Evolutionary conservation across 2,113 vertebrate genomes (phyloP), one percentile per base, ranked within the genome.

Genomic region (Progne subis): DNA sequence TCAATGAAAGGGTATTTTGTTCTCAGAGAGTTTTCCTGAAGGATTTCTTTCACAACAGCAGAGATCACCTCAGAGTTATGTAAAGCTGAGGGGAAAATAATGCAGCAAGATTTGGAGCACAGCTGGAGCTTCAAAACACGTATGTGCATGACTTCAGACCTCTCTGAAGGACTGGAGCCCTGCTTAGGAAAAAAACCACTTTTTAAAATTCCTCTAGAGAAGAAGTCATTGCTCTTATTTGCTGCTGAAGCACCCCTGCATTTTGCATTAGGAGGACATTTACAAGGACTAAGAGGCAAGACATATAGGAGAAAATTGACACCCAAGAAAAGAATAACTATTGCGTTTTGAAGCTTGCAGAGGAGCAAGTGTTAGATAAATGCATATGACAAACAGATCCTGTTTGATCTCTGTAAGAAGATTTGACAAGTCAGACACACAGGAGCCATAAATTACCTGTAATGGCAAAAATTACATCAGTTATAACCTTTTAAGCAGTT

Each of bases 401-500:
- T 47, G 49, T 97, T 97, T 97, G 94, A 96, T 97, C 84, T 91
- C 90, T 81, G n/a, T 97, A 88, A 96, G 92, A 95, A 94, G 90
- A 71, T 95, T 95, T 94, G 94, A 92, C 94, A 97, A 96, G 92
- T 87, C 84, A 97, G 76, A 97, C 88, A 92, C 79, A 94, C 59
- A 94, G 95, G 91, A 97, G 90, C 93, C 92, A 94, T 95, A 95
- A 94, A 97, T 96, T 96, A 96, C 92, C 94, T 91, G 92, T 95
- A 97, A 97, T 96, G 82, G 93, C 86, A 95, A 91, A 95, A 96
- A 96, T 95, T 96, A 96, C 94, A 91, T 96, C 92, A 95, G 92
- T 95, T 96, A 93, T 90, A 95, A 94, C 92, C 93, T 95, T 97
- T 97, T 92, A 96, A 96, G 93, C 75, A 92, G 93, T 93, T 95